A percentile compares a stretch with the other conserved stretches of the same genome.
Evolutionary conservation across 1,140 invertebrate species (phyloP).

Genomic region (Lasioglossum albipes): DNA sequence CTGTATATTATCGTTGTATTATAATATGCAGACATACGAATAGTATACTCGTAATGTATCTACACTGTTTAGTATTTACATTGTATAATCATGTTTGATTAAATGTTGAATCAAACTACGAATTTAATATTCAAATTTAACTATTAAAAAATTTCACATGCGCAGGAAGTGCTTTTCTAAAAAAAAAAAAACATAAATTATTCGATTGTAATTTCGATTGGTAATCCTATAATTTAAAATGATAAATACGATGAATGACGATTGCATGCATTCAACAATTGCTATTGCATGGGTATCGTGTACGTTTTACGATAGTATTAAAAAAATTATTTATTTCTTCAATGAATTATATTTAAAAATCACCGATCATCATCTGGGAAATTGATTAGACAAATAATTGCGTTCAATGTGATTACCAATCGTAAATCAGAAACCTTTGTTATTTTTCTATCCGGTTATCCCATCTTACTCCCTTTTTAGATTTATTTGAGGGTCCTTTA

Average conservation of each 20-base stretch:
- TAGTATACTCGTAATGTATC: slow-evolving; percentile 35
- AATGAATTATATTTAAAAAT: not conserved
- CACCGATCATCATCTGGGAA: not conserved
- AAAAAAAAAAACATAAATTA: not conserved
- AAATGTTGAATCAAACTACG: slow-evolving; percentile 35
- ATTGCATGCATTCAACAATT: slow-evolving; percentile 16
- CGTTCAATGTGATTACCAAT: slow-evolving; percentile 26
- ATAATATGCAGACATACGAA: slow-evolving; percentile 39
- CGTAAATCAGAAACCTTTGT: not conserved
- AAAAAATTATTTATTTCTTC: not conserved
- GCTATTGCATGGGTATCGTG: not conserved
- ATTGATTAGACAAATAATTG: not conserved
- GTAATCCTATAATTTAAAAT: not conserved
- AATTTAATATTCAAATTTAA: slow-evolving; percentile 32
- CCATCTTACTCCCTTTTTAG: slow-evolving; percentile 41
- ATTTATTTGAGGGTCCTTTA: not conserved
- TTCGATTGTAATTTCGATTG: slow-evolving; percentile 4
- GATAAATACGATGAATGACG: not conserved
- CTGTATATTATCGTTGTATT: slow-evolving; percentile 35
- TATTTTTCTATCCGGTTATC: slow-evolving; percentile 15
- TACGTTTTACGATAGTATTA: not conserved
- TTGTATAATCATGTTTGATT: slow-evolving; percentile 41
- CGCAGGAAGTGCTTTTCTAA: not conserved
- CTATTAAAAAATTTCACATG: slow-evolving; percentile 25
- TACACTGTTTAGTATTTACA: slow-evolving; percentile 40